These are phyloP conservation scores for Grammomys dolichurus DNA, from an alignment of 2,113 vertebrate species.

Conservation along the genomic window DNA sequence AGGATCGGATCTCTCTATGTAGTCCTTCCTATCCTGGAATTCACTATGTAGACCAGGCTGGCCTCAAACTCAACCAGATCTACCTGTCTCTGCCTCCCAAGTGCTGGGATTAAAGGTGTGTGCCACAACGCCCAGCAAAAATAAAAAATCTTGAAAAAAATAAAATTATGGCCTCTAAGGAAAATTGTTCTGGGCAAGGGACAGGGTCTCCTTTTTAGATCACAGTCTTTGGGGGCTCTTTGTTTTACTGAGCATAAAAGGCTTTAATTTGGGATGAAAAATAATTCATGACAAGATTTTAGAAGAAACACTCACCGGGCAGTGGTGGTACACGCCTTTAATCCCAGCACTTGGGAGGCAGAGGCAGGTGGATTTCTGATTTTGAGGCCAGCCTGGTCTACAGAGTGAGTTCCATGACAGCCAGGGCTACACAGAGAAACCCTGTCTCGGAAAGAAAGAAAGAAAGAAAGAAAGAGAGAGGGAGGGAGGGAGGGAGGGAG, in stretches of 20 bases:
- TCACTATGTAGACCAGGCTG: neutral
- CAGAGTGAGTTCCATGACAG: no score
- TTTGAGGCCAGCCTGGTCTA: no score
- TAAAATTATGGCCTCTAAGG: neutral
- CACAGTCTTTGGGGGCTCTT: neutral
- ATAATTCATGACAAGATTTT: neutral
- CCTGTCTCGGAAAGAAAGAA: no score
- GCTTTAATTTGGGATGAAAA: conserved; percentile 26
- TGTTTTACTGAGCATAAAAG: neutral
- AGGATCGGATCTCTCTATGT: neutral
- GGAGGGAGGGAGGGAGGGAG: no score
- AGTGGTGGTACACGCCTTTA: no score
- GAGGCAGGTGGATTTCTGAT: no score
- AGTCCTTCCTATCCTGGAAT: neutral
- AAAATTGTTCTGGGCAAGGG: neutral
- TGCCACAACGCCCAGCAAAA: neutral
- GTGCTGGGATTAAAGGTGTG: neutral
- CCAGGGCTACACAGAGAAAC: no score
- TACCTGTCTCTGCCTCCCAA: neutral
- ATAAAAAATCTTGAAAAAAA: neutral
- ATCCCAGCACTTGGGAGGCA: neutral
- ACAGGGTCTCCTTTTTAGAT: neutral
- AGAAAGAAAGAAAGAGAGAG: no score
- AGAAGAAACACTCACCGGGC: neutral
- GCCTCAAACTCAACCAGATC: neutral